Evolutionary conservation across 92 coral and sea anemone species (phyloP), one percentile per base, ranked within the genome.

Genomic region (Scolanthus callimorphus): DNA sequence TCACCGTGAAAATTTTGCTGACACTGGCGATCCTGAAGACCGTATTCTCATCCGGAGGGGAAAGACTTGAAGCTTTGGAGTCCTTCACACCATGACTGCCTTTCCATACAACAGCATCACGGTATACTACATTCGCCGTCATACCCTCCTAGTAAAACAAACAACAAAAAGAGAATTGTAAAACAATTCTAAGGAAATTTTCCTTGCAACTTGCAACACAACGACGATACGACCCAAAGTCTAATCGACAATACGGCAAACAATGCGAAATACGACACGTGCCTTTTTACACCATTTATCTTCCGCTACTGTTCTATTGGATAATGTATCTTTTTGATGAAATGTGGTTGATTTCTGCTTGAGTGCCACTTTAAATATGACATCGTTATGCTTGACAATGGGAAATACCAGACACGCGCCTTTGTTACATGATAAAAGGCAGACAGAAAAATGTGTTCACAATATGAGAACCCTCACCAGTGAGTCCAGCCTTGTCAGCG

Each of bases 21-120:
- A 91, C 78, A 65, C 97, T 91, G 45, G 96, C 97, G 17, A 89
- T 85, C 53, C 97, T 85, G 54, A 87, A 91, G 10, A 80, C 85
- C 11, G 96, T 91, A 47, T 91, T 78, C 17, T 87, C 74, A 52
- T 88, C 63, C 3, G 96, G 96, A 49, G 80, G 29, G 43, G 31
- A 56, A 12, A 62, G 31, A 15, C 62, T 43, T 10, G 61, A 49
- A 22, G 74, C 63, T 31, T 71, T 78, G 49, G 81, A 79, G 62
- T 84, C 85, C 55, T 71, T 71, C 17, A 65, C 65, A 37, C 97
- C 97, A 41, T 73, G 71, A 20, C 65, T 78, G 20, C 62, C 71
- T 31, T 65, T 72, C 97, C 96, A 91, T 1, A 84, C 57, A 4
- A 69, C 74, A 29, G 72, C 43, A 39, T 72, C 91, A 55, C 74